These are phyloP conservation scores for Lacerta agilis DNA, from an alignment of 2,797 vertebrate genomes.

Conservation along the genomic window DNA sequence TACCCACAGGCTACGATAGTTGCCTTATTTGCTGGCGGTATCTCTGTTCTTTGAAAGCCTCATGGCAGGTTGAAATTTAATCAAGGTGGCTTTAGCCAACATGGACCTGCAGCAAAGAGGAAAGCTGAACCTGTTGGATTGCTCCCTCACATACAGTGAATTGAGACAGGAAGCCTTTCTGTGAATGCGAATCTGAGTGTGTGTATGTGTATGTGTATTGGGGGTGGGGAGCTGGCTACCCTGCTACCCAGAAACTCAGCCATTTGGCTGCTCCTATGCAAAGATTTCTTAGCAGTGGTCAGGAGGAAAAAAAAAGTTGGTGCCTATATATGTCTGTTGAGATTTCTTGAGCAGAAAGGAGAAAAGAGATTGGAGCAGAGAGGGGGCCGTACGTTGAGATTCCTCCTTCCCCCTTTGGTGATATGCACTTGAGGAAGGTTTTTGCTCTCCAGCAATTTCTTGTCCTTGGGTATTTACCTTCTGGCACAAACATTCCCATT, in stretches of 20 bases:
- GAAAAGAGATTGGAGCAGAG: not conserved
- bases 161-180: not conserved
- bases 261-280: slow-evolving; percentile 2
- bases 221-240: no score
- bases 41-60: not conserved
- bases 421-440: not conserved
- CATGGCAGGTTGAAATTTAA: not conserved
- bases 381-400: not conserved
- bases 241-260: not conserved
- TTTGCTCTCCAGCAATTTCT: not conserved
- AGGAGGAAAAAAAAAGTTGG: not conserved
- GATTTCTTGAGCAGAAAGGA: not conserved
- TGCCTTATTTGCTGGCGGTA: not conserved
- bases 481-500: not conserved
- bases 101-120: no score
- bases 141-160: not conserved
- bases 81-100: not conserved
- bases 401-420: no score
- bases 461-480: not conserved
- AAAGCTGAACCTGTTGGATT: not conserved
- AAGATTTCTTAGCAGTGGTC: slow-evolving; percentile 10
- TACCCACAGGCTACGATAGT: not conserved
- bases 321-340: not conserved
- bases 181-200: not conserved
- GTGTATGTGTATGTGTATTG: not conserved